Conservation (phyloP, 2,888 invertebrate genomes). For the Latheticus oryzae region DNA sequence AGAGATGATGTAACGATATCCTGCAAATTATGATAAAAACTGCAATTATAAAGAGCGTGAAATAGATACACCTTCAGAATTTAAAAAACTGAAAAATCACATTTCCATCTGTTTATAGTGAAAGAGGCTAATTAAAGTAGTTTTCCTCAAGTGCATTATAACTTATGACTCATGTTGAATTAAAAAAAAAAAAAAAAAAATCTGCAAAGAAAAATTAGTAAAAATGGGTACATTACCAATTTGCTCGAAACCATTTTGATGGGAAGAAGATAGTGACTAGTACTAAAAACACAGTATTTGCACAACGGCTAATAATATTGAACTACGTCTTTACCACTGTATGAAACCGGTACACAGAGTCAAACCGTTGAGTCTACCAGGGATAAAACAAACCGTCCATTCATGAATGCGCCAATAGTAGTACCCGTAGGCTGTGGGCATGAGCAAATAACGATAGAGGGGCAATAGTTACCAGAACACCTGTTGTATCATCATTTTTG, state of each 20-base stretch:
- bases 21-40: no score
- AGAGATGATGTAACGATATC: no score
- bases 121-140: no score
- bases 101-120: no score
- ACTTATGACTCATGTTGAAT: no score
- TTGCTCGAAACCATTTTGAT: constrained; percentile 53
- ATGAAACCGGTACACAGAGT: constrained; percentile 21
- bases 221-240: constrained; percentile 47
- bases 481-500: constrained; percentile 38
- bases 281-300: constrained; percentile 1
- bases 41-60: no score
- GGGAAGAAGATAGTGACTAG: no score
- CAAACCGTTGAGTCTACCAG: constrained; percentile 20
- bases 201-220: no score
- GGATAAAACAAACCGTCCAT: constrained; percentile 30
- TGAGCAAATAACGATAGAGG: constrained; percentile 15
- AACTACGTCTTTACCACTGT: constrained; percentile 4
- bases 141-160: no score
- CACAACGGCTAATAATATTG: background rate
- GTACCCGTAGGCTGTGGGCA: constrained; percentile 13
- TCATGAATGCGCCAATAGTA: constrained; percentile 33
- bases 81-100: no score
- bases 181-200: no score
- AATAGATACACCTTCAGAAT: no score
- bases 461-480: constrained; percentile 32